These are phyloP conservation scores for Sander vitreus DNA, from an alignment of 2,113 vertebrate species.

Conservation along the genomic window DNA sequence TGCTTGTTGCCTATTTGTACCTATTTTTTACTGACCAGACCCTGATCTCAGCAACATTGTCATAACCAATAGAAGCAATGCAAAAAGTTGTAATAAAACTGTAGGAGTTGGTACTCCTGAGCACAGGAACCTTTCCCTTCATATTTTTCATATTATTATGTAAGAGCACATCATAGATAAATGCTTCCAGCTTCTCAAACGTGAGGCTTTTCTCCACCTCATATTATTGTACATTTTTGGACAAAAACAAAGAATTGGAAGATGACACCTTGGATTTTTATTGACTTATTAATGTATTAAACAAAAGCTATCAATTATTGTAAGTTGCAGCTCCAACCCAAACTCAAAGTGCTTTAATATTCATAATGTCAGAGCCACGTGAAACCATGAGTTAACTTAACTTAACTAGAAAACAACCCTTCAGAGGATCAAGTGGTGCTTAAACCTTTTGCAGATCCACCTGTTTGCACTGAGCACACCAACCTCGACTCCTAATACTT, in stretches of 20 bases:
- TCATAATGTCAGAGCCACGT: background rate
- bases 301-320: background rate
- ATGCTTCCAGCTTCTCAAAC: background rate
- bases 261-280: too few relatives aligned
- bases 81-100: background rate
- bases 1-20: background rate
- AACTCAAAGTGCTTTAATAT: background rate
- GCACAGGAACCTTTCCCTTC: background rate
- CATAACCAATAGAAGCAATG: background rate
- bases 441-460: constrained; percentile 23
- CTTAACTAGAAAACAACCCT: constrained; percentile 25
- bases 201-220: background rate
- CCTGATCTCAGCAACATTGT: background rate
- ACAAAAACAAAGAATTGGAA: too few relatives aligned
- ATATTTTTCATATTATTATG: background rate
- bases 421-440: constrained; percentile 53
- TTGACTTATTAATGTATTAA: too few relatives aligned
- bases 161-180: background rate
- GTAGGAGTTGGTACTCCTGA: too few relatives aligned
- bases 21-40: background rate
- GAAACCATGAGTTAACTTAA: background rate
- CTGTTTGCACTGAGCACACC: constrained; percentile 23
- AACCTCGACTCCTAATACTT: constrained; percentile 19
- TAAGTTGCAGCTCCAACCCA: background rate
- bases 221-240: background rate